These are phyloP conservation scores for Byasa hedistus DNA, from an alignment of 2,888 invertebrate genomes.

Conservation along the genomic window DNA sequence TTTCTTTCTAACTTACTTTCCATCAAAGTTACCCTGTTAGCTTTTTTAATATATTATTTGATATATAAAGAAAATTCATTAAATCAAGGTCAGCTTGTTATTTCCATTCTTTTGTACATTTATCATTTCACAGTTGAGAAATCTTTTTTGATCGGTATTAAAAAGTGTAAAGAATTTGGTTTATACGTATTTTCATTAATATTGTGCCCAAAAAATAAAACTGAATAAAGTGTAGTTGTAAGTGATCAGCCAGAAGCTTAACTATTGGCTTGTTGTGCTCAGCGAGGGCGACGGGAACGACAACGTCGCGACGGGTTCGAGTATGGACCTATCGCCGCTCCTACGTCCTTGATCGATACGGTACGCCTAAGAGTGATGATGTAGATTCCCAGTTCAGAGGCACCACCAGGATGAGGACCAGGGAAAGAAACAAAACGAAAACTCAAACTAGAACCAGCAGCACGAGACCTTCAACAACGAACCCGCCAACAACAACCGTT, in stretches of 20 bases:
- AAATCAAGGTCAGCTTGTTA: no score
- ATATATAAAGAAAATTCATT: no score
- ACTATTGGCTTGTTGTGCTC: constrained; percentile 64
- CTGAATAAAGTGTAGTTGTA: constrained; percentile 1
- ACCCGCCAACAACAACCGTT: constrained; percentile 8
- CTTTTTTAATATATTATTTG: no score
- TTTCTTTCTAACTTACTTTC: no score
- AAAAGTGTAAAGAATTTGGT: neutral
- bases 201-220: neutral
- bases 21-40: no score
- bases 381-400: constrained; percentile 14
- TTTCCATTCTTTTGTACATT: no score
- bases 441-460: constrained; percentile 5
- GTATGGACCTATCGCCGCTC: constrained; percentile 33
- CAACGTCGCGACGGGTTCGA: constrained; percentile 28
- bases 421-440: constrained; percentile 12
- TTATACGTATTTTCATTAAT: neutral
- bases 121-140: neutral
- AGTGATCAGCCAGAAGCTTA: constrained; percentile 40
- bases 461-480: constrained; percentile 9
- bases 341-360: constrained; percentile 35
- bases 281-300: constrained; percentile 44
- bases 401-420: constrained; percentile 9
- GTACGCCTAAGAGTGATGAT: constrained; percentile 25
- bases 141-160: neutral